Percentiles rank a stretch among this genome's conserved stretches.
Evolutionary conservation across 2,797 vertebrate genomes (phyloP).

Genomic region (Austrolebias charrua): DNA sequence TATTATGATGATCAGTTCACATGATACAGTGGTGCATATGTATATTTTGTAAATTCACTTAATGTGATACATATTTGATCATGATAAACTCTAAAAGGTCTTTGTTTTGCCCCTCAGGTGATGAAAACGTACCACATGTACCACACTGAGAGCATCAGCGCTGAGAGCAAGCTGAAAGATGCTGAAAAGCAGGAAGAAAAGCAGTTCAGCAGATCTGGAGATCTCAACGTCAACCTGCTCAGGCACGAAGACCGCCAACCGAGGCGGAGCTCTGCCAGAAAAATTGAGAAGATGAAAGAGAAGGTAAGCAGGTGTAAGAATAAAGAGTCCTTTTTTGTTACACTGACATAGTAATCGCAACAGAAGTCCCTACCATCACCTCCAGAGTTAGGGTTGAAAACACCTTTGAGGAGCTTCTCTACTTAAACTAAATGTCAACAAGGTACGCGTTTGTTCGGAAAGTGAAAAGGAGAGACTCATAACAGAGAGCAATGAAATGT

Average conservation of each 20-base stretch:
- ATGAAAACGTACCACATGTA: conserved; percentile 99
- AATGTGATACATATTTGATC: no score
- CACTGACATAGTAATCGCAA: neutral
- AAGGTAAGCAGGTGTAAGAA: conserved; percentile 74
- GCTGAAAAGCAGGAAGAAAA: conserved; percentile 99
- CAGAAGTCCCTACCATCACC: conserved; percentile 13
- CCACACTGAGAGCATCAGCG: conserved; percentile 96
- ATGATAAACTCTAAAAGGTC: neutral
- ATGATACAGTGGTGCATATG: no score
- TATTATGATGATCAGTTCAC: no score
- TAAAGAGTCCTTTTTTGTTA: neutral
- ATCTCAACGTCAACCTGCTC: conserved; percentile 93
- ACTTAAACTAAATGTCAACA: conserved; percentile 2
- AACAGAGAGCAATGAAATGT: conserved; percentile 20
- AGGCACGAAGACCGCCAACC: conserved; percentile 92
- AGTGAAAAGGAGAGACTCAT: conserved; percentile 2
- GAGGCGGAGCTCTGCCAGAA: conserved; percentile 88
- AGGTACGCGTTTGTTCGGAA: conserved; percentile 7
- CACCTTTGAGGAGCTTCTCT: conserved; percentile 5
- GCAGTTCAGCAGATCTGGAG: conserved; percentile 94
- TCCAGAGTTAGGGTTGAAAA: conserved; percentile 1
- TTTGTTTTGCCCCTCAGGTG: conserved; percentile 80
- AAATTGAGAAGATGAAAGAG: conserved; percentile 98
- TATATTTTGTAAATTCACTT: no score
- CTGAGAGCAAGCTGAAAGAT: conserved; percentile 97